Evolutionary conservation across 2,113 vertebrate species (phyloP).

Genomic region (Mus pahari): DNA sequence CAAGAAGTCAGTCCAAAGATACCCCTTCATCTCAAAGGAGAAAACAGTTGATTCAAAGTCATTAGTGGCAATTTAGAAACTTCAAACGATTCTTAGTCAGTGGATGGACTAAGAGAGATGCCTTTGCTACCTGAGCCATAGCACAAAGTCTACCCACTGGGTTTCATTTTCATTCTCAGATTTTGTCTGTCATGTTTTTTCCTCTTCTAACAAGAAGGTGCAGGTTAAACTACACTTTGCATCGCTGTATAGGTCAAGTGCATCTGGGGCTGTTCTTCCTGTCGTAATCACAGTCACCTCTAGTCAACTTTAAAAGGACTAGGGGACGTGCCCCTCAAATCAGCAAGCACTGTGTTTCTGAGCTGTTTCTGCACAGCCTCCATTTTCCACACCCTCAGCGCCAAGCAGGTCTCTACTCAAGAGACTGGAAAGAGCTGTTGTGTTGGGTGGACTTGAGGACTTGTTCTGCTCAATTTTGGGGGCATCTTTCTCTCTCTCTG

Average conservation of each 20-base stretch:
- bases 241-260: background rate
- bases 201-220: background rate
- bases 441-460: constrained; percentile 41
- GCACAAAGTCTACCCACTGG: background rate
- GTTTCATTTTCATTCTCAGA: background rate
- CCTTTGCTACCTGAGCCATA: accelerated
- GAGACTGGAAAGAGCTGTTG: background rate
- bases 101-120: accelerated
- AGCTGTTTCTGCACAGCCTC: accelerated
- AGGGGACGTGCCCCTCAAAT: too few species aligned
- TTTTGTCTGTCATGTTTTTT: background rate
- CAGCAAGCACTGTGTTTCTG: accelerated
- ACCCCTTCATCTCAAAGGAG: background rate
- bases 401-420: too few species aligned
- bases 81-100: background rate
- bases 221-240: background rate
- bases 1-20: background rate
- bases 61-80: background rate
- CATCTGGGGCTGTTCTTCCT: background rate
- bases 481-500: background rate
- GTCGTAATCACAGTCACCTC: accelerated
- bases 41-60: background rate
- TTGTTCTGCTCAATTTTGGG: constrained; percentile 47
- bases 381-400: accelerated
- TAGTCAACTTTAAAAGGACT: background rate